Conservation (phyloP, 2,113 vertebrate genomes). For the Silurus asotus region DNA sequence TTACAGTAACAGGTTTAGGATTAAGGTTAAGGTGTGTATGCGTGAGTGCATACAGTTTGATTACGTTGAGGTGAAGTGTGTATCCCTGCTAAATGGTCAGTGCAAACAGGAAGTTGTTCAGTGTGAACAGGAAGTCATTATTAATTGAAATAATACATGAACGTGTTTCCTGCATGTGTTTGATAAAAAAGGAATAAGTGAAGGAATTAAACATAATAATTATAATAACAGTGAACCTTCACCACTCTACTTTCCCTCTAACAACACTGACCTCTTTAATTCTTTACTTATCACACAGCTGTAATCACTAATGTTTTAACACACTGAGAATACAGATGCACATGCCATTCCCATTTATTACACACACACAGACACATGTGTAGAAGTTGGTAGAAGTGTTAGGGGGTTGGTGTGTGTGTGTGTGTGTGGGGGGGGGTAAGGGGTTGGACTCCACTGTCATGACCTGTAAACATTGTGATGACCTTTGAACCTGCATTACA, state of each 20-base stretch:
- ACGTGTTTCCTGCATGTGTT: not conserved
- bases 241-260: not conserved
- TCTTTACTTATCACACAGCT: not conserved
- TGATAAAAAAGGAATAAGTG: not conserved
- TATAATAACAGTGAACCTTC: not conserved
- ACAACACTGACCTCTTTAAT: not conserved
- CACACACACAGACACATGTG: not conserved
- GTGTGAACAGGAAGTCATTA: too few species aligned
- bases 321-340: not conserved
- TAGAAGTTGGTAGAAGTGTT: too few species aligned
- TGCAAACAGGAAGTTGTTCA: too few species aligned
- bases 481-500: slow-evolving; percentile 9
- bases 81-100: too few species aligned
- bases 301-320: not conserved
- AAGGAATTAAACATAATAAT: not conserved
- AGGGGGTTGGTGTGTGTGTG: too few species aligned
- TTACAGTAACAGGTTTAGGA: too few species aligned
- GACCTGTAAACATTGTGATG: not conserved
- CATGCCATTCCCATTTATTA: not conserved
- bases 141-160: not conserved
- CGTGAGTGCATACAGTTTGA: too few species aligned
- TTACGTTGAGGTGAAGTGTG: too few species aligned
- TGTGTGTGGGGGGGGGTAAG: too few species aligned
- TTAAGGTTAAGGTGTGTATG: too few species aligned
- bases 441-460: not conserved